Base-by-base conservation (phyloP, 2,113 vertebrate genomes). In the Xenotilapia leptura region DNA sequence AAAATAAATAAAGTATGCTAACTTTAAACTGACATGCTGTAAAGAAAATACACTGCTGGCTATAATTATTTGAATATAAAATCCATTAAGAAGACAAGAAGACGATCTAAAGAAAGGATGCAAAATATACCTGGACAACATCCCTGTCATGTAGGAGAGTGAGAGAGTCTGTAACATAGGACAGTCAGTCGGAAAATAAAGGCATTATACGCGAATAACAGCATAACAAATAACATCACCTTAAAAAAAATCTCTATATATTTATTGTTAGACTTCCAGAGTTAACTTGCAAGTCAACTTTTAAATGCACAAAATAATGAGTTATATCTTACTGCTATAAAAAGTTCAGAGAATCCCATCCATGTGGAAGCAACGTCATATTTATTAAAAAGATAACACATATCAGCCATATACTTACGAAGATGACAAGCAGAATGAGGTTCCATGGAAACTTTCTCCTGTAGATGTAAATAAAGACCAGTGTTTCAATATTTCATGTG, bases 361-460 rank as follows among this genome's bases (percentile, higher is more conserved):
- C 6, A 60, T 19, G 26, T 5, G 12, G 0, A 7, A 28, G 2
- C 17, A 7, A 42, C 0, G 1, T 33, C 6, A 47, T 19, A 26
- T 55, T 45, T 53, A 49, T 19, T n/a, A n/a, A 82, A 86, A 65
- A 77, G 26, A 13, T 33, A 33, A 77, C 73, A 42, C 3, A 45
- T 10, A 13, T 56, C 3, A 47, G 7, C 1, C 0, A 83, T 73
- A 12, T 84, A 98, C 98, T 98, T 94, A 99, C 98, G 93, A 99
- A 99, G 93, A 99, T 92, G 81, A 87, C 94, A 84, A 99, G 95
- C 80, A 99, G 96, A 91, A 99, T 98, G 92, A 99, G 93, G 89
- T 99, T 99, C 98, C 98, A 99, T 91, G 98, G 98, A 91, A 98
- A 99, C 83, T 96, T 94, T 86, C 98, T 97, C 97, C 98, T 99